These are phyloP conservation scores for Sycophaga agraensis DNA, from an alignment of 1,140 invertebrate genomes.

Conservation along the genomic window DNA sequence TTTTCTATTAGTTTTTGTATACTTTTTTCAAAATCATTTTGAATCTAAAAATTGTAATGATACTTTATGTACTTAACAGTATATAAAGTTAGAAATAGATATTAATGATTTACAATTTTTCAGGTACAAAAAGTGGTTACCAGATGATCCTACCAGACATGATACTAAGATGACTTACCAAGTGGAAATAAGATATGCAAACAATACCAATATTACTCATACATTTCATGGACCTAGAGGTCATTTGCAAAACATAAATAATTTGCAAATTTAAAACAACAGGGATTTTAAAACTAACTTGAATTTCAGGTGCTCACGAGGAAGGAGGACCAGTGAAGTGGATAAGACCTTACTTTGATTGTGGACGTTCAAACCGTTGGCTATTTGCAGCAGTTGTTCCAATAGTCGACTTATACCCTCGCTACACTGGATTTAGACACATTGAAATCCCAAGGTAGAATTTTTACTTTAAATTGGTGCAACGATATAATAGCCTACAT, in stretches of 20 bases:
- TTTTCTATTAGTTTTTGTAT: too few relatives aligned
- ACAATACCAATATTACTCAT: slow-evolving; percentile 93
- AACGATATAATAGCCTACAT: slow-evolving; percentile 18
- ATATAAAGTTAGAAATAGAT: not conserved
- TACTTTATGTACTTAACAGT: too few relatives aligned
- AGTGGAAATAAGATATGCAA: slow-evolving; percentile 89
- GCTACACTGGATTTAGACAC: slow-evolving; percentile 92
- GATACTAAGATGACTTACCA: slow-evolving; percentile 94
- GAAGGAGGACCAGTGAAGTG: slow-evolving; percentile 88
- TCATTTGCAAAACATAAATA: slow-evolving; percentile 36
- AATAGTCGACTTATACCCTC: slow-evolving; percentile 91
- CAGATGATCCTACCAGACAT: slow-evolving; percentile 80
- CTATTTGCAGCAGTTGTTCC: slow-evolving; percentile 89
- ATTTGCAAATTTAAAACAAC: slow-evolving; percentile 17
- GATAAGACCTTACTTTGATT: slow-evolving; percentile 95
- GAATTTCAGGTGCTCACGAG: slow-evolving; percentile 73
- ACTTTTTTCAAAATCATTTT: too few relatives aligned
- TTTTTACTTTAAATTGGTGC: slow-evolving; percentile 17
- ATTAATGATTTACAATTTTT: slow-evolving; percentile 32
- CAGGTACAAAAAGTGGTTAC: slow-evolving; percentile 81
- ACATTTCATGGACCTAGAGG: slow-evolving; percentile 91
- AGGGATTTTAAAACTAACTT: slow-evolving; percentile 25
- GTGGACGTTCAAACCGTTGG: slow-evolving; percentile 94
- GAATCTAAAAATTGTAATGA: too few relatives aligned
- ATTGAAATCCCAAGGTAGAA: slow-evolving; percentile 93